Evolutionary conservation across 2,797 vertebrate species (phyloP).

Genomic region (Anisognathus igniventris): DNA sequence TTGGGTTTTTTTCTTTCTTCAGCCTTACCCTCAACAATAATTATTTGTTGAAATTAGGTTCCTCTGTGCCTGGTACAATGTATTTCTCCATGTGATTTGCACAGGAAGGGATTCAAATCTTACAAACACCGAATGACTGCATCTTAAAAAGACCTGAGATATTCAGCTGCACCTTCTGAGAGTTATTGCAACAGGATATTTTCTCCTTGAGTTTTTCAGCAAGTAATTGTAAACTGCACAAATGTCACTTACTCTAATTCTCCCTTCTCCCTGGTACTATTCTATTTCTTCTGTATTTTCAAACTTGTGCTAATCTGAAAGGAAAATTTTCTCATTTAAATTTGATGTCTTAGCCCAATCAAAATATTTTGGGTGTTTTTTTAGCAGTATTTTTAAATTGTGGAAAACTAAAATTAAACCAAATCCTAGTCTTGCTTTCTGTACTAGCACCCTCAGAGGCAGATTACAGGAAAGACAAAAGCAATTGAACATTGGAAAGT

Average conservation of each 20-base stretch:
- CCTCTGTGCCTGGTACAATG: background rate
- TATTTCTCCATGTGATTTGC: background rate
- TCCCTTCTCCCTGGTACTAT: background rate
- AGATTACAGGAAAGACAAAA: background rate
- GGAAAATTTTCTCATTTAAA: background rate
- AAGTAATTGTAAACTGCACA: background rate
- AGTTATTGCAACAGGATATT: background rate
- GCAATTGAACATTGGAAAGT: background rate
- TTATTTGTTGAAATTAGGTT: background rate
- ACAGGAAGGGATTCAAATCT: constrained; percentile 16
- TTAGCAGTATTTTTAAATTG: background rate
- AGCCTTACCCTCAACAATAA: background rate
- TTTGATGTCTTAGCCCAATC: background rate
- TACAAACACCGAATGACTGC: background rate
- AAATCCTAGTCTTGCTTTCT: background rate
- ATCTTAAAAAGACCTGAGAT: background rate
- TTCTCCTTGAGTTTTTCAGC: background rate
- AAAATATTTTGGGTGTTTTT: background rate
- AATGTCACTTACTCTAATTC: background rate
- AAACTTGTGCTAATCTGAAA: background rate
- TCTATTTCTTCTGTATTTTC: background rate
- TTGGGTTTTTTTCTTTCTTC: background rate
- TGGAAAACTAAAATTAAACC: background rate
- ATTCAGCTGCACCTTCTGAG: background rate
- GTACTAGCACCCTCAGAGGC: background rate